Evolutionary conservation across 2,797 vertebrate genomes (phyloP), one percentile per base, ranked within the genome.

Genomic region (Triplophysa yarkandensis): DNA sequence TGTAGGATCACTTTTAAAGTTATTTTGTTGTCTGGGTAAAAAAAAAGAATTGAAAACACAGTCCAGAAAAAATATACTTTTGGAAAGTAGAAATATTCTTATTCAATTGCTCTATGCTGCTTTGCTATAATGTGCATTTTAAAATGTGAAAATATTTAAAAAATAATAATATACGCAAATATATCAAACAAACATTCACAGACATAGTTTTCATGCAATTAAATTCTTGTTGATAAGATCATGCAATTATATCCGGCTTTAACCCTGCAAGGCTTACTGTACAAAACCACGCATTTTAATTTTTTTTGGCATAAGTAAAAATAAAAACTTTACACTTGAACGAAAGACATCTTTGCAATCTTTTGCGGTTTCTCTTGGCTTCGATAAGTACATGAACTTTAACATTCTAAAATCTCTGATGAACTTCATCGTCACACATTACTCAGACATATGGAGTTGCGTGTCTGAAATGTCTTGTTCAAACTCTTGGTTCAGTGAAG

Each of bases 361-460:
- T 25, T 60, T 60, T 34, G 19, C 14, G 0, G 19, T 48, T 60
- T 46, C 41, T 44, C 2, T 16, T 25, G 41, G 30, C 72, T 36
- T 41, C 14, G 55, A 50, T 61, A 1, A 21, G 52, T 48, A 46
- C 14, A 27, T 63, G 32, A 61, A 70, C 28, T 17, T 41, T 66
- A 76, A 80, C 54, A 63, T 61, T 71, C 48, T 11, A 62, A n/a
- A 30, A 77, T 55, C 76, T 44, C 2, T 32, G 27, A 67, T 82
- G 77, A 83, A 80, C 71, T 4, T 7, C 39, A 73, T 64, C 19
- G 10, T 43, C 50, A 66, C 7, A 6, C 4, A 2, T 46, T 48
- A 74, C 68, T 43, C 62, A 21, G 52, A 62, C 54, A 68, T 25
- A 19, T 32, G 63, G 46, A 23, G 16, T 2, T 9, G 17, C 32